phyloP scores from a whole-genome alignment of 2,888 invertebrate species.

The Rhagophthalmus giganteus region DNA sequence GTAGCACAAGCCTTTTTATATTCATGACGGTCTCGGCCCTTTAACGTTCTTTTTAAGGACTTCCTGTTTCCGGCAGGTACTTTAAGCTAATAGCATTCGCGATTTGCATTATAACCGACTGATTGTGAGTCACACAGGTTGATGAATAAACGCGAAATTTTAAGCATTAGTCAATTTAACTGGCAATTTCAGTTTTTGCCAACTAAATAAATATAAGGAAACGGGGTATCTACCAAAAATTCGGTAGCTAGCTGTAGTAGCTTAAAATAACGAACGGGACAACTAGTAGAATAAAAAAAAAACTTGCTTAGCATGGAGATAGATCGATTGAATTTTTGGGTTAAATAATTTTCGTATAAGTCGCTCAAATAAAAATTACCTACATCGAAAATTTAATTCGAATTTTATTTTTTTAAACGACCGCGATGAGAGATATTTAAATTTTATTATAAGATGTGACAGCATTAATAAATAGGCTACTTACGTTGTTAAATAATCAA shows the following conservation, averaged over 20 bases:
- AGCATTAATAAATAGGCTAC: background rate
- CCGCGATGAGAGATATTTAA: background rate
- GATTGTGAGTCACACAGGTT: conserved; percentile 11
- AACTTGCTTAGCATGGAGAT: too few species aligned
- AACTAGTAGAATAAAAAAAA: too few species aligned
- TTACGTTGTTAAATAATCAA: conserved; percentile 1
- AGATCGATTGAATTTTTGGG: too few species aligned
- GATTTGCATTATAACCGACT: conserved; percentile 22
- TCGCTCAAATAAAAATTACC: too few species aligned
- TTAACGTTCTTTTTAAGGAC: conserved; percentile 40
- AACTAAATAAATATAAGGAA: too few species aligned
- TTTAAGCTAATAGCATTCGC: conserved; percentile 17
- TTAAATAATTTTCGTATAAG: too few species aligned
- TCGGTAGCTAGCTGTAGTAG: too few species aligned
- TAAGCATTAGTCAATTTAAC: background rate
- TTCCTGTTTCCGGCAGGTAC: conserved; percentile 41
- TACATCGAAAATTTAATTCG: too few species aligned
- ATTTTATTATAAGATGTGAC: background rate
- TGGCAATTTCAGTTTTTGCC: too few species aligned
- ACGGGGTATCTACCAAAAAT: too few species aligned
- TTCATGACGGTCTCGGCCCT: conserved; percentile 31
- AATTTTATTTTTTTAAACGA: background rate
- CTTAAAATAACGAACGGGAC: too few species aligned
- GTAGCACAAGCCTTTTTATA: background rate
- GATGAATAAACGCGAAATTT: background rate